Evolutionary conservation across 92 coral and sea anemone genomes (phyloP), one percentile per base, ranked within the genome.

Genomic region (Phenganax marumi): DNA sequence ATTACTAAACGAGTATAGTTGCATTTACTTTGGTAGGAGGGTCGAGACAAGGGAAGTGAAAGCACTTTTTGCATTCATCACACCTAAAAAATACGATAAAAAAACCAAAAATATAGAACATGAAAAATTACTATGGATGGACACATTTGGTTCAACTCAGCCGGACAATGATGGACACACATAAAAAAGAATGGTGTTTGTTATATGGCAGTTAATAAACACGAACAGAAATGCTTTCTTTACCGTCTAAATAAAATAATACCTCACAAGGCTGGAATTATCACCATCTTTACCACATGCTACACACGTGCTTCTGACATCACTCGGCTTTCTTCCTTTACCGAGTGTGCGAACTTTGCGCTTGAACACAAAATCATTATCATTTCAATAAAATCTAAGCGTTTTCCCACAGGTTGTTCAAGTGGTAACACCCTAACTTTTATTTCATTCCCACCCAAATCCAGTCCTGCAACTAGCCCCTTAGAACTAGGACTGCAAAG

Each of bases 191-290:
- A 33, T 33, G 43, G 43, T 33, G 43, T 1, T 33, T 33, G 43
- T 33, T 33, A 33, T 33, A 33, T 33, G 43, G 43, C 43, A 33
- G 2, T 33, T 43, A 50, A 61, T 49, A 51, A 51, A 70, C 12
- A 24, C 5, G 63, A 33, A 50, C 64, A 68, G 54, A 21, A 76
- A 76, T 62, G 68, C 3, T 62, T 62, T 23, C 48, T 33, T 8
- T 25, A 66, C 7, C 24, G 50, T 49, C 43, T 33, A 5, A 33
- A 33, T 33, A 33, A 19, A 75, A 17, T 14, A 61, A 51, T 77
- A 95, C 97, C 99, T 96, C 80, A 93, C 99, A 55, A 96, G 93
- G 52, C 89, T 92, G 14, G 78, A 78, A 52, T 96, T 96, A 71
- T 91, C 91, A 9, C 99, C 99, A 12, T 77, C 76, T 70, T 86